Base-by-base conservation (phyloP, 2,888 invertebrate genomes). In the Dinocampus coccinellae region DNA sequence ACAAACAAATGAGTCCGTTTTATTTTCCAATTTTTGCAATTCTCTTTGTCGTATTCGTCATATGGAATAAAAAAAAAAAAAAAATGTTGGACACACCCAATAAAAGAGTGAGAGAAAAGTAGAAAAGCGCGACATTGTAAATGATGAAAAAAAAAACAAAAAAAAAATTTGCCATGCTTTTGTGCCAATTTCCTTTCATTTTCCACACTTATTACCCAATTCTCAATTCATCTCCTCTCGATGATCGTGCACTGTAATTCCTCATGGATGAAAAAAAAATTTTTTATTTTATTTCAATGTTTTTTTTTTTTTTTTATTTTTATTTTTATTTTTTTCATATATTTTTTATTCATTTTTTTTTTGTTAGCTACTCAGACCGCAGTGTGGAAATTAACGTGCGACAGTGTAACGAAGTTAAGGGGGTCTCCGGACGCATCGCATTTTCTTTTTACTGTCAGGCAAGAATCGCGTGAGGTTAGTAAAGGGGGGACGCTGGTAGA, bases 371-470 rank as follows among this genome's bases (percentile, higher is more conserved):
- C 29, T 24, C 24, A 11, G 26, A 62, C 42, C 61, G 47, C 69
- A 52, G 66, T 64, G 73, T 73, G 73, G 74, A 81, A 82, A 82
- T 82, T 82, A 82, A 82, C 80, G 76, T 77, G 71, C 65, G 61
- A 73, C 75, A 73, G 70, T 63, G 77, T 82, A 82, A 83, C 78
- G 81, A 80, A 81, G 79, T 81, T 83, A 76, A 76, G 78, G 77
- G 33, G 60, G 64, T 79, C 78, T 77, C 33, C 39, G 77, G 78
- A 78, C 79, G 73, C 77, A 47, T 78, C 73, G 77, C 78, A 79
- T 81, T 80, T 81, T 78, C 77, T 77, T 76, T 78, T 80, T 76
- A 73, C 47, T 47, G 73, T 65, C 65, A 65, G 64, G 42, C 52
- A 3, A 39, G 69, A 72, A 72, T 64, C 64, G 52, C 61, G 42